phyloP scores from a whole-genome alignment of 2,888 invertebrate species.

The Neoitamus cyanurus region DNA sequence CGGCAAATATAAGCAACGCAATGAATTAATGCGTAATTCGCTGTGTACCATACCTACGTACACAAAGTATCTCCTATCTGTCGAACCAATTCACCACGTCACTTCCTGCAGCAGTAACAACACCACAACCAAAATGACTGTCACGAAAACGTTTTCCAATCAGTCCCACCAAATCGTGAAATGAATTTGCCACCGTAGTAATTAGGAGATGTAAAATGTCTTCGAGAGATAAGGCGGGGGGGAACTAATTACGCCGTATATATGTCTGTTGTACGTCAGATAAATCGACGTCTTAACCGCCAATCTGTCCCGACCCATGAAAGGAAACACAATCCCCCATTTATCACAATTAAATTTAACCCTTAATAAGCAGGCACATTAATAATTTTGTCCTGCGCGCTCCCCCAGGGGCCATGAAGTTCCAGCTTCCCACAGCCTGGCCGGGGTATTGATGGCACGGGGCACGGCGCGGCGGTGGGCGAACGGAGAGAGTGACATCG shows the following conservation, averaged over 20 bases:
- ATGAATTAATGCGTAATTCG: too few relatives aligned
- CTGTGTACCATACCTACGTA: too few relatives aligned
- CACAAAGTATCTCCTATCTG: not conserved
- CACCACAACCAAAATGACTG: not conserved
- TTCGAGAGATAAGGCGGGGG: not conserved
- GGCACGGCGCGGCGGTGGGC: not conserved
- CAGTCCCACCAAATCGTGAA: not conserved
- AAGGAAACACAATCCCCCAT: constrained; percentile 44
- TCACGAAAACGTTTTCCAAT: not conserved
- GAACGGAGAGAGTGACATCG: not conserved
- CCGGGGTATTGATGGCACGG: not conserved
- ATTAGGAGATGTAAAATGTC: constrained; percentile 25
- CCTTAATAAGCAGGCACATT: constrained; percentile 51
- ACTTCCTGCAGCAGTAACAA: not conserved
- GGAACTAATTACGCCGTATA: constrained; percentile 27
- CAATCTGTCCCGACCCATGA: constrained; percentile 44
- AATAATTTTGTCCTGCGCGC: constrained; percentile 44
- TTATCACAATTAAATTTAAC: constrained; percentile 53
- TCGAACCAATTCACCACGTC: not conserved
- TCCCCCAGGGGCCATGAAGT: not conserved
- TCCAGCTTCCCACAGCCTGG: not conserved
- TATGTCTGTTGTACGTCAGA: constrained; percentile 44
- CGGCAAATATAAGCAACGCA: too few relatives aligned
- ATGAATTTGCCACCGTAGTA: not conserved
- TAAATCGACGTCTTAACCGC: constrained; percentile 51